Evolutionary conservation across 2,888 invertebrate species (phyloP), one percentile per base, ranked within the genome.

Genomic region (Sipunculus nudus): DNA sequence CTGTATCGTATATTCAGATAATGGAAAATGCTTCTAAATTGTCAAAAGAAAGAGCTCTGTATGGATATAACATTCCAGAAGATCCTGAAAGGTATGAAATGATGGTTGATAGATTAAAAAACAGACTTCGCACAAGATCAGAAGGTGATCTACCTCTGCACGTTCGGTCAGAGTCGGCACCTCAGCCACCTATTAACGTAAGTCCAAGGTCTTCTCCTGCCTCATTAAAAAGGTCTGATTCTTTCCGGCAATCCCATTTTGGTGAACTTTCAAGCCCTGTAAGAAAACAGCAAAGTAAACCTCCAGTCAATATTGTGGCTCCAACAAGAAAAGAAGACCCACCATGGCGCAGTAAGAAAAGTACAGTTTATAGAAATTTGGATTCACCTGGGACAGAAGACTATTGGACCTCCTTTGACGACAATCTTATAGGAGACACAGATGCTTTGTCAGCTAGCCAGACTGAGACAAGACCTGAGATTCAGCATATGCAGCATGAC

Each of bases 51-150:
- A 23, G 67, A 40, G 64, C 77, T 2, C 38, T 78, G 25, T 74
- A 78, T 68, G 78, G 78, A 4, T 77, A 78, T 19, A 49, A 77
- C 58, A 75, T 76, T 35, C 70, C 70, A 31, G 75, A 75, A 45
- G 50, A 61, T 6, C 49, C 61, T 4, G 75, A 75, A 57, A 64
- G 65, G 19, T 79, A 75, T 71, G 78, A 78, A 61, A 72, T 74
- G 39, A 61, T 71, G 59, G 74, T 78, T 16, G 67, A 73, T 43
- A 63, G 43, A 65, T 46, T 50, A 53, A 71, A 48, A 57, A 60
- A 60, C 35, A 41, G 53, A 31, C 53, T 63, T 1, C 56, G 61
- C 21, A 55, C 65, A 2, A 60, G 68, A 8, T 59, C 70, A 6
- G 70, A 73, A 35, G 25, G 61, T 3, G 26, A 32, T n/a, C 49